These are phyloP conservation scores for Tauraco erythrolophus DNA, from an alignment of 2,113 vertebrate species.

Conservation along the genomic window DNA sequence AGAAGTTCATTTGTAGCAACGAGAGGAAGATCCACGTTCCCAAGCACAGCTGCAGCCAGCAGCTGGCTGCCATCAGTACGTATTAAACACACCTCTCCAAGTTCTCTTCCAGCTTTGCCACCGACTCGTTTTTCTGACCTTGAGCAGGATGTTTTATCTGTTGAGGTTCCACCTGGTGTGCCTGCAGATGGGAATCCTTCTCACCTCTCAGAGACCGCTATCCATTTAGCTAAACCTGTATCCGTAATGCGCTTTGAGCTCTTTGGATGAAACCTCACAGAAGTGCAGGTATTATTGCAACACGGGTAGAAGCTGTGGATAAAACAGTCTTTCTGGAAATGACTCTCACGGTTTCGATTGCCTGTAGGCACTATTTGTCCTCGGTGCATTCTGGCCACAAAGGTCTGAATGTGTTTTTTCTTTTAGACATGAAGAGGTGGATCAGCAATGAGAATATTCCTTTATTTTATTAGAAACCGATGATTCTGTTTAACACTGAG, in stretches of 20 bases:
- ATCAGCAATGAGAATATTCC: background rate
- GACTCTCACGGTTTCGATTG: fast-evolving
- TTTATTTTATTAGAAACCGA: background rate
- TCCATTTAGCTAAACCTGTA: background rate
- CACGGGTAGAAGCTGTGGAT: background rate
- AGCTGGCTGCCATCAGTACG: background rate
- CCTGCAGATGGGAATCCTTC: constrained; percentile 9
- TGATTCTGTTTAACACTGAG: background rate
- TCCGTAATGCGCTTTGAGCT: background rate
- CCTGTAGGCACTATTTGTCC: background rate
- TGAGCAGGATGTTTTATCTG: background rate
- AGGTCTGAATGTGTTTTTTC: background rate
- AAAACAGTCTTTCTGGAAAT: background rate
- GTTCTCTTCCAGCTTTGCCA: background rate
- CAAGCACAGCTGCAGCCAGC: background rate
- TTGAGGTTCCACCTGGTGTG: background rate
- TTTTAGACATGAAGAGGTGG: background rate
- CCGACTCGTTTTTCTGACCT: background rate
- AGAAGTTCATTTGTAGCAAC: background rate
- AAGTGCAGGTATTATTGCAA: background rate
- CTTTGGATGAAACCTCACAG: background rate
- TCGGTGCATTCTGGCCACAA: background rate
- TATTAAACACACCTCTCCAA: background rate
- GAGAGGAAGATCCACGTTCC: background rate
- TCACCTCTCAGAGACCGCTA: background rate